Conservation (phyloP, 2,888 invertebrate species). For the Neria commutata region DNA sequence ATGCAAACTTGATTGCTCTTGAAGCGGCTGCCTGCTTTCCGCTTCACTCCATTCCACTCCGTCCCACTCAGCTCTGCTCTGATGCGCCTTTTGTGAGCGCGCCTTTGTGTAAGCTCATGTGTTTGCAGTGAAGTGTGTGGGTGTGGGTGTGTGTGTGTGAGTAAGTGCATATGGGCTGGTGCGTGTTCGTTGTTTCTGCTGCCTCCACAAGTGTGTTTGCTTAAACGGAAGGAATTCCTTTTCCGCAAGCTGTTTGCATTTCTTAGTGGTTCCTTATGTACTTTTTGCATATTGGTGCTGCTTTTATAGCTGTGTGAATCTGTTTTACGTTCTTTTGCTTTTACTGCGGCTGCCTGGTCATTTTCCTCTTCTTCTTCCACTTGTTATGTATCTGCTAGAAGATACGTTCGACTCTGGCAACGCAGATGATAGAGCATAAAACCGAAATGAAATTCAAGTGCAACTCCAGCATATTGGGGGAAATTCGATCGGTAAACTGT, state of each 20-base stretch:
- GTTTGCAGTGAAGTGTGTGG: neutral
- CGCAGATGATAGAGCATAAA: no score
- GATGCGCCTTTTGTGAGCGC: neutral
- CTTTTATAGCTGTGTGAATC: neutral
- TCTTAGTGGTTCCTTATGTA: neutral
- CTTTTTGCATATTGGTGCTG: neutral
- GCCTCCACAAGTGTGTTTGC: neutral
- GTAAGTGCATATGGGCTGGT: constrained; percentile 8
- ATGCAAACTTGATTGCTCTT: constrained; percentile 11
- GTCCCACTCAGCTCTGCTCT: neutral
- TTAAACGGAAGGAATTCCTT: neutral
- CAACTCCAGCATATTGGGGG: no score
- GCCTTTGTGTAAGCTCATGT: neutral
- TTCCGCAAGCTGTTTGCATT: neutral
- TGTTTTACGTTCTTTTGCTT: neutral
- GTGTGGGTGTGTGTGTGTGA: neutral
- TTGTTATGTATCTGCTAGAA: neutral
- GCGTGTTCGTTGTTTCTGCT: constrained; percentile 12
- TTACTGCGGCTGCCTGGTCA: neutral
- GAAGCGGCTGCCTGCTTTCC: neutral
- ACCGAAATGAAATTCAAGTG: no score
- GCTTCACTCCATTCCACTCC: neutral
- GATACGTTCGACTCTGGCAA: neutral
- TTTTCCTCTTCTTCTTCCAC: neutral
- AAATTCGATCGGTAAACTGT: no score